Evolutionary conservation across 2,888 invertebrate species (phyloP), one percentile per base, ranked within the genome.

Genomic region (Cybosia mesomella): DNA sequence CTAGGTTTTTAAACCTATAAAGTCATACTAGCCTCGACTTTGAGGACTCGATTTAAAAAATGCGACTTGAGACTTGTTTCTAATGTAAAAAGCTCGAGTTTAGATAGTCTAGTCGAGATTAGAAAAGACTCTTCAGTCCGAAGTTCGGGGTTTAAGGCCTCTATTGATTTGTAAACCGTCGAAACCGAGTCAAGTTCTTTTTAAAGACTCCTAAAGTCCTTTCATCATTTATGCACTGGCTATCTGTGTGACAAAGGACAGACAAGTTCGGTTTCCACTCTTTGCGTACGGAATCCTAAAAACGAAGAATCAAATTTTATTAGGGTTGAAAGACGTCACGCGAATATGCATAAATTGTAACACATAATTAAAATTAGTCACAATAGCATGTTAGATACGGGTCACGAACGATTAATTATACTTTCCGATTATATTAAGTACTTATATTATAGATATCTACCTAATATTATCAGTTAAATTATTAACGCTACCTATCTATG

Each of bases 361-460:
- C 49, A 49, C 49, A 49, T 49, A 49, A 49, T 49, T 49, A 49
- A 21, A 58, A 21, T 58, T 58, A 34, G 21, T 34, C 11, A n/a
- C 34, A 34, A 62, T 64, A 67, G 60, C 64, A 32, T 53, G 67
- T 72, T 70, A 65, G 55, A 54, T 58, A 67, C 57, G 36, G 53
- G 77, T 65, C 70, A 72, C 64, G 71, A 68, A 71, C 21, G 11
- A 36, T 58, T 58, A 13, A 36, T 36, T 21, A 36, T 13, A 36
- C 10, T 24, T 55, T 18, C 18, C 8, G 34, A 10, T 4, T 9
- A 34, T 34, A 34, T 34, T 32, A 34, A 34, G n/a, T 49, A 49
- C n/a, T 5, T 28, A 5, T 49, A 49, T 43, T 43, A 43, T 18
- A 43, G 18, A 43, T 43, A 18, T 43, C 43, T 43, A 43, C 43